Evolutionary conservation across 2,113 vertebrate species (phyloP), one percentile per base, ranked within the genome.

Genomic region (Mandrillus leucophaeus): DNA sequence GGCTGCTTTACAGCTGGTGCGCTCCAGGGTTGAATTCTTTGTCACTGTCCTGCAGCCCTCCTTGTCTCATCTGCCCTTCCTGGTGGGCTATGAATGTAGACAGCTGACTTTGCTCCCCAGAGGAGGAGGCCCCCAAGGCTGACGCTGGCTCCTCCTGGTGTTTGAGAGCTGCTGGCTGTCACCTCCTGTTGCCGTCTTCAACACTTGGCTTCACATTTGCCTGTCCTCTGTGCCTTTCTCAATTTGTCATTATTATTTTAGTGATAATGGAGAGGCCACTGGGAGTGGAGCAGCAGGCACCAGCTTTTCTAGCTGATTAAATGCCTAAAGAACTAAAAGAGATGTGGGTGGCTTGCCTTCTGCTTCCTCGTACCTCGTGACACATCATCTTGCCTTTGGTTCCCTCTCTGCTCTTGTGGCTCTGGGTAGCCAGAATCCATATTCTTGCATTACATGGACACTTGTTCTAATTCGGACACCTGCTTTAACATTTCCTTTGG

Each of bases 161-260:
- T 8, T 66, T n/a, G 83, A n/a, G 45, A 32, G 40, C 75, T 78
- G n/a, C 64, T 92, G 76, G 55, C 72, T 89, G 80, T 82, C 91
- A 83, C 84, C 22, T 90, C 68, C 55, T 52, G 30, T 96, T 92
- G 32, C 68, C 8, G 0, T 95, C 88, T 94, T 90, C 86, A 96
- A 83, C 80, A 90, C 59, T 84, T 93, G 95, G 35, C 88, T 96
- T 95, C 94, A 83, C 57, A 68, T 66, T 43, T 38, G 43, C 82
- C 48, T n/a, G 25, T 91, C 55, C 85, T 95, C 48, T 79, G 55
- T 93, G 95, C 55, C 92, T 94, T 72, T 88, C 45, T 48, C 50
- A 80, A 91, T 78, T 96, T 97, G 72, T 96, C 89, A 38, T 81
- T 48, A 88, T 96, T 96, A 87, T 96, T 75, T 96, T 35, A 88